Conservation (phyloP, 2,888 invertebrate genomes). For the Xanthostigma xanthostigma region DNA sequence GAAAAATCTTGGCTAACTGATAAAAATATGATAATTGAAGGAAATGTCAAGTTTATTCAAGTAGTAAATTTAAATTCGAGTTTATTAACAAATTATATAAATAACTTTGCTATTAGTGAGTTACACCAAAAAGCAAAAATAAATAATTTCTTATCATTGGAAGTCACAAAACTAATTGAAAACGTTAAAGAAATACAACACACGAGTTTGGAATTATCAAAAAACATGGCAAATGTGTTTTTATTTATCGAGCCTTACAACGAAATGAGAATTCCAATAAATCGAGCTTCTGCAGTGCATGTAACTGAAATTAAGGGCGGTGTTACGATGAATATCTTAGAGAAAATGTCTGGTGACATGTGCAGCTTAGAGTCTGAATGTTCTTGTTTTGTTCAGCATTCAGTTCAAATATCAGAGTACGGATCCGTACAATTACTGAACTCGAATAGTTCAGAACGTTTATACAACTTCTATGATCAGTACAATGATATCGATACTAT, state of each 20-base stretch:
- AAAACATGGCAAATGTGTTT: too few species aligned
- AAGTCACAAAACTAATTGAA: too few species aligned
- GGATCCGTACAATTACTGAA: slow-evolving; percentile 18
- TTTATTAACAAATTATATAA: too few species aligned
- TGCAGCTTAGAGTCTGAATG: slow-evolving; percentile 21
- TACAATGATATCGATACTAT: slow-evolving; percentile 17
- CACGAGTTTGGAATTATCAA: too few species aligned
- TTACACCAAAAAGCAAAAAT: too few species aligned
- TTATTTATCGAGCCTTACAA: too few species aligned
- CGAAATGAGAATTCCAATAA: too few species aligned
- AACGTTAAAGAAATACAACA: too few species aligned
- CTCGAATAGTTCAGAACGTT: slow-evolving; percentile 20
- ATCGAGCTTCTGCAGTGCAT: slow-evolving; percentile 11
- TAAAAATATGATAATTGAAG: slow-evolving; percentile 12
- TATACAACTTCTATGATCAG: slow-evolving; percentile 18
- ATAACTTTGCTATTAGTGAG: too few species aligned
- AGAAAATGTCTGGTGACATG: slow-evolving; percentile 17
- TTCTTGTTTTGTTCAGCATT: slow-evolving; percentile 21
- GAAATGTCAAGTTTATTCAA: slow-evolving; percentile 9
- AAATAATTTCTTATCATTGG: too few species aligned
- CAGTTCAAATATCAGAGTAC: slow-evolving; percentile 21
- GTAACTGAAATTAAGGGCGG: slow-evolving; percentile 16
- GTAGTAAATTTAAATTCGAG: too few species aligned
- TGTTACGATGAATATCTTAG: slow-evolving; percentile 19
- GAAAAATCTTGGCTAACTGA: slow-evolving; percentile 14